A percentile compares a stretch with the other conserved stretches of the same genome.
Evolutionary conservation across 2,888 invertebrate genomes (phyloP).

Genomic region (Cantharis rustica): DNA sequence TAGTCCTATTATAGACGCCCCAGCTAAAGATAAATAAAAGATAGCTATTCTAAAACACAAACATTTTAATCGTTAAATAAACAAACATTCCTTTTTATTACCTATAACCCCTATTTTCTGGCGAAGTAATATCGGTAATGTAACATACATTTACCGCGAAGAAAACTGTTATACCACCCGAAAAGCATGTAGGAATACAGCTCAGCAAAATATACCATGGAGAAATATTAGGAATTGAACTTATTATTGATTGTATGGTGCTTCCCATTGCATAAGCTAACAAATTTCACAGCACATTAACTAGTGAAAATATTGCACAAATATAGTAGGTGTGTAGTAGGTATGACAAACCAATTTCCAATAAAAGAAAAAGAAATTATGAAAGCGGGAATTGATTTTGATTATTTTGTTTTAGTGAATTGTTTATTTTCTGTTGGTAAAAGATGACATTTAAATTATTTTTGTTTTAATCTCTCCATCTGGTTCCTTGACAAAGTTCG

Average conservation of each 20-base stretch:
- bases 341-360: too few species aligned
- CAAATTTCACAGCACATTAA: neutral
- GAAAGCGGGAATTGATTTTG: too few species aligned
- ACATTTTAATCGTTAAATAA: neutral
- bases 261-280: neutral
- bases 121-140: slow-evolving; percentile 68
- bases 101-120: slow-evolving; percentile 66
- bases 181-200: slow-evolving; percentile 62
- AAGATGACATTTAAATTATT: too few species aligned
- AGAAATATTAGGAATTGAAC: slow-evolving; percentile 36
- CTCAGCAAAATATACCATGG: slow-evolving; percentile 58
- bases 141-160: slow-evolving; percentile 61
- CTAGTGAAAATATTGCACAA: too few species aligned
- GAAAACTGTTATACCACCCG: slow-evolving; percentile 66
- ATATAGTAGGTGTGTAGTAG: too few species aligned
- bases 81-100: slow-evolving; percentile 36
- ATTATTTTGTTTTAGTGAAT: too few species aligned
- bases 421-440: too few species aligned
- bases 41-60: slow-evolving; percentile 62
- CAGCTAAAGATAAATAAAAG: slow-evolving; percentile 63
- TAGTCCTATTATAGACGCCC: slow-evolving; percentile 67
- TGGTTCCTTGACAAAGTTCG: too few species aligned
- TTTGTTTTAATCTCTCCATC: too few species aligned
- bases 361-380: too few species aligned
- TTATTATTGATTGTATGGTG: neutral